Base-by-base conservation (phyloP, 2,888 invertebrate species). In the Meandrusa payeni region DNA sequence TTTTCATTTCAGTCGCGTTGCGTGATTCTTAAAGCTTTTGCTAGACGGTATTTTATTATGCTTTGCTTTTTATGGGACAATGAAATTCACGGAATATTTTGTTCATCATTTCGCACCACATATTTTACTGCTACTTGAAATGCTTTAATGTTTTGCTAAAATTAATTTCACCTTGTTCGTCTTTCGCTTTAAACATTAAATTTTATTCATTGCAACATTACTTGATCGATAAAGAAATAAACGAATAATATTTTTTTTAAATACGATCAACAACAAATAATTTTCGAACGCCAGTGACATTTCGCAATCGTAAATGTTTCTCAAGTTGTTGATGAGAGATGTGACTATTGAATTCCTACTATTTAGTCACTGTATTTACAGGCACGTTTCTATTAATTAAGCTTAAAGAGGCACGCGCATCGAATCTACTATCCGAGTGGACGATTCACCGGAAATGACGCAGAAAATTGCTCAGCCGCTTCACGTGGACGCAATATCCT, bases 401-500 rank as follows among this genome's bases (percentile, higher is more conserved):
- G 55, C 71, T 65, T 70, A 61, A 59, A 59, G 59, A 70, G 70
- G 61, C 62, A 61, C 54, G 62, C 64, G 68, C 57, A 59, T 65
- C 65, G 64, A 63, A 69, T 71, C 59, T 50, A 54, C 67, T 62
- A 69, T 69, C 67, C 61, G 67, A 68, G 68, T 68, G 76, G 73
- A 69, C 80, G 77, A 73, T 75, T 76, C 67, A 46, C 57, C 75
- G 86, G 86, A 86, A 86, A 87, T 86, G 86, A 83, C 79, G 81
- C 78, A 76, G 86, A 87, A 87, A 87, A 87, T 87, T 87, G 86
- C 78, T 65, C 72, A 57, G 65, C 72, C 70, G 71, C 70, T 76
- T 76, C 78, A 78, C 76, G 69, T 82, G 83, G 80, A 83, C 80
- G 80, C 76, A 81, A 86, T 85, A 83, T 85, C 82, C 82, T 79